phyloP scores from a whole-genome alignment of 2,113 vertebrate species.

The Dasyornis broadbenti region DNA sequence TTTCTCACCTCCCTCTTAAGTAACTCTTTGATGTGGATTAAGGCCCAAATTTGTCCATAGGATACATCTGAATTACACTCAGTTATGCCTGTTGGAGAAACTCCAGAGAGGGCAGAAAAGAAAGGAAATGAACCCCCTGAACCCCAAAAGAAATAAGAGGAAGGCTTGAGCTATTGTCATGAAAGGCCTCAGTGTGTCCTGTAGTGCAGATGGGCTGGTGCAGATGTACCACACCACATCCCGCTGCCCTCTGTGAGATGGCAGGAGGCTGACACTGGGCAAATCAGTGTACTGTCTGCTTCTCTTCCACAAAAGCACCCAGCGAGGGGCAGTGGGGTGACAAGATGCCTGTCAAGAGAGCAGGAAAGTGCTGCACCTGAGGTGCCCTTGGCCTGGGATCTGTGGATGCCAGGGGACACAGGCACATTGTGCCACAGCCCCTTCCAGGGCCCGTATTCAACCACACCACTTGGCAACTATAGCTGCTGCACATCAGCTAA shows the following conservation, averaged over 20 bases:
- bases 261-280: neutral
- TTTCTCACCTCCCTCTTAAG: neutral
- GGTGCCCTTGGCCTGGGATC: neutral
- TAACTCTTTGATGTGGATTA: neutral
- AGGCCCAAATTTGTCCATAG: neutral
- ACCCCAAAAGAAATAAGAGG: neutral
- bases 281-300: neutral
- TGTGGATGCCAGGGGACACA: accelerated
- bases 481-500: neutral
- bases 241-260: accelerated
- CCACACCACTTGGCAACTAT: neutral
- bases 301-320: neutral
- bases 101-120: neutral
- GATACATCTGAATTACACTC: neutral
- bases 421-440: accelerated
- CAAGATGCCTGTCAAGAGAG: neutral
- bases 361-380: neutral
- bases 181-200: neutral
- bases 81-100: neutral
- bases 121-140: neutral
- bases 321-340: neutral
- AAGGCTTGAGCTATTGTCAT: neutral
- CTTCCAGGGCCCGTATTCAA: neutral
- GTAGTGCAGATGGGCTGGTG: neutral
- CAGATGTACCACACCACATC: neutral